Base-by-base conservation (phyloP, 2,113 vertebrate species). In the Anarrhichthys ocellatus region DNA sequence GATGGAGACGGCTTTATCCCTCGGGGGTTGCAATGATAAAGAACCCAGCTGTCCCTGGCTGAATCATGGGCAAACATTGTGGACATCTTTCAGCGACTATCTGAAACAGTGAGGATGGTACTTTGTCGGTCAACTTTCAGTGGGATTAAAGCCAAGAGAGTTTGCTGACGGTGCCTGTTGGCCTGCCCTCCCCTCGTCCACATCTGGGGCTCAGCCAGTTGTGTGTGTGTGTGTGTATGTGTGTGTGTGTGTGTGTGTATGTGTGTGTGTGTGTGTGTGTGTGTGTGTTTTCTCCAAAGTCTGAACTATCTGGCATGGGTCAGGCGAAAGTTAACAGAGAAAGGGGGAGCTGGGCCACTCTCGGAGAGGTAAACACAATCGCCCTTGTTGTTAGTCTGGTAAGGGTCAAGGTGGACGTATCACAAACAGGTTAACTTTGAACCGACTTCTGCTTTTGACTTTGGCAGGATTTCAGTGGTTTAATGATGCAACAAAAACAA, bases 291-390 rank as follows among this genome's bases (percentile, higher is more conserved):
- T 62, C 20, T 54, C 52, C 13, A 73, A 69, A 81, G 50, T 66
- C 67, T 87, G 81, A 86, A 81, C 81, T 83, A 50, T 83, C 67
- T 84, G 64, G 62, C 9, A 3, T 68, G 42, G 88, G 85, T 92
- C 85, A 91, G 32, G 44, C n/a, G 68, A n/a, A 89, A 88, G 83
- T 74, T 84, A 77, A 84, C 87, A 67, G 76, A 48, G 70, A 90
- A 82, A 77, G 15, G 56, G 56, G 32, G 50, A 64, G 40, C 70
- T 73, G 74, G 59, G 68, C 29, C 44, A 14, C 76, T 52, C 80
- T 75, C 75, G 80, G 54, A 65, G 75, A 75, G 36, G 46, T 75
- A 54, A 87, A 89, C 4, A 72, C 69, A 68, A 36, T 70, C 62
- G 38, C 73, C 50, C 72, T 70, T 83, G 50, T 76, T 85, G 69